These are phyloP conservation scores for Balaeniceps rex DNA, from an alignment of 2,113 vertebrate genomes.

Conservation along the genomic window DNA sequence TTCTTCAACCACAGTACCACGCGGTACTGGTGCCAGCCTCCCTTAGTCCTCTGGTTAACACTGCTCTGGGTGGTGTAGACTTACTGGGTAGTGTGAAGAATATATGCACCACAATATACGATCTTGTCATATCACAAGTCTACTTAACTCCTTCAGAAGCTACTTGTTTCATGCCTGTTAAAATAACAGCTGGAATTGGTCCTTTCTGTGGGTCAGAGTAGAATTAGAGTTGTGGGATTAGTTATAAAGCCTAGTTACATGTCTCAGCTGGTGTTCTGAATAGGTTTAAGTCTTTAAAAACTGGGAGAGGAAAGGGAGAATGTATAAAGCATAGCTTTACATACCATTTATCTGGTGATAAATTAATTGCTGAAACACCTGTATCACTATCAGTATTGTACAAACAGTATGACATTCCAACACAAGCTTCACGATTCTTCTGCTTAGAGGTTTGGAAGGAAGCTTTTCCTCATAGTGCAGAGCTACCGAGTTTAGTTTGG, in stretches of 20 bases:
- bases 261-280: background rate
- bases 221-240: conserved; percentile 53
- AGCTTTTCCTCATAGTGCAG: background rate
- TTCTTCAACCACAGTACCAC: background rate
- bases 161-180: background rate
- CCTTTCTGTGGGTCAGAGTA: background rate
- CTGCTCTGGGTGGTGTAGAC: background rate
- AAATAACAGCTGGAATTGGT: background rate
- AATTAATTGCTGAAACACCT: background rate
- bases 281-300: conserved; percentile 6
- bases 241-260: background rate
- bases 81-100: background rate
- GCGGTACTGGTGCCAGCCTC: background rate
- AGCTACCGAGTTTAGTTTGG: background rate
- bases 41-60: accelerated
- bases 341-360: background rate
- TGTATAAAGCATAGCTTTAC: background rate
- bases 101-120: background rate
- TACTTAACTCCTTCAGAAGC: background rate
- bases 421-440: background rate
- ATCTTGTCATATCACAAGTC: too few relatives aligned
- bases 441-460: background rate
- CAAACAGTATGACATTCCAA: background rate
- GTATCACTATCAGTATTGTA: background rate
- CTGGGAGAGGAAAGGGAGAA: background rate